Evolutionary conservation across 2,113 vertebrate genomes (phyloP), one percentile per base, ranked within the genome.

Genomic region (Etia nguti): DNA sequence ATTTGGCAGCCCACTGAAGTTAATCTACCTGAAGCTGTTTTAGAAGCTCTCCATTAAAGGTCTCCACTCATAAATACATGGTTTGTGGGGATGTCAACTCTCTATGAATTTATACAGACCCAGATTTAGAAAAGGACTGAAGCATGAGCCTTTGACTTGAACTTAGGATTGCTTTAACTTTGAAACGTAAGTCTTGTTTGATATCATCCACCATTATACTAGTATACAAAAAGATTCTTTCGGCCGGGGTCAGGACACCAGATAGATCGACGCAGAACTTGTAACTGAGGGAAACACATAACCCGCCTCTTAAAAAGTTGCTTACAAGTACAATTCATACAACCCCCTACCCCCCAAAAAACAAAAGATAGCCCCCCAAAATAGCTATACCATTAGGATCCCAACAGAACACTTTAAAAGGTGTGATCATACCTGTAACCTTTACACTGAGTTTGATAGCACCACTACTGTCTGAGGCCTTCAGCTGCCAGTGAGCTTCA

Each of bases 401-500:
- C 20, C 65, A 15, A 24, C n/a, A 70, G 38, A 36, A 46, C 10
- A 2, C 36, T 68, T 38, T 2, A 8, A 41, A 68, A 22, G 0
- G 0, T 70, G 8, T 43, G 16, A 34, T 86, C 90, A 15, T 92
- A 97, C 96, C 95, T 90, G 86, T 20, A 18, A 85, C 68, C 9
- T 29, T 84, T 16, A 96, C 94, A 36, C 4, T 85, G 34, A 97
- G 5, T 3, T 6, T 38, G 22, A 92, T 92, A 10, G 60, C 79
- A 24, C 91, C 93, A 8, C 90, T 90, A 1, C 6, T 59, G 20
- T 90, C 86, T 2, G 91, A 86, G 18, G 92, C 93, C 12, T 83
- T 96, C 4, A 38, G 82, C 85, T 92, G 80, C 95, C 93, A 95
- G 4, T 11, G 75, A 7, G 92, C 90, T 4, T 93, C 52, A 31